phyloP scores from a whole-genome alignment of 2,888 invertebrate genomes.

The Scaptomyza tumidula region DNA sequence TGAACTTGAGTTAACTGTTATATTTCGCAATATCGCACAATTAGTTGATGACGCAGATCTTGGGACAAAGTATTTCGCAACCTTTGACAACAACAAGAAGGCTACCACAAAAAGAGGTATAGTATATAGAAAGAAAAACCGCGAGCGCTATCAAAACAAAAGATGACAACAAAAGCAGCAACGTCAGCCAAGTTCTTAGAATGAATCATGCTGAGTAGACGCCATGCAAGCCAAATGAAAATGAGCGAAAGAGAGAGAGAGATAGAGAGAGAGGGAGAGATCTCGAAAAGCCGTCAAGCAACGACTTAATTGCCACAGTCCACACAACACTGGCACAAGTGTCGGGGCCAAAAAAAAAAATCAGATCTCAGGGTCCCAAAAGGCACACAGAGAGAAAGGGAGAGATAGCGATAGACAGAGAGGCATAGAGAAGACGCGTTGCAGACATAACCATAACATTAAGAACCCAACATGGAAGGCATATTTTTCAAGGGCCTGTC shows the following conservation, averaged over 20 bases:
- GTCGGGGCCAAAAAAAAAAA: constrained; percentile 50
- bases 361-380: constrained; percentile 27
- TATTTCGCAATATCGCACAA: constrained; percentile 55
- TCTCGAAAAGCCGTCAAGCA: constrained; percentile 35
- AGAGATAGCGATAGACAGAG: constrained; percentile 14
- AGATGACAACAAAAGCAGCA: constrained; percentile 73
- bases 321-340: constrained; percentile 42
- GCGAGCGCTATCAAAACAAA: constrained; percentile 57
- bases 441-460: constrained; percentile 56
- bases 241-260: constrained; percentile 3
- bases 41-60: constrained; percentile 55
- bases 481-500: constrained; percentile 69
- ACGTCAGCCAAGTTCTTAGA: constrained; percentile 70
- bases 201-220: constrained; percentile 70
- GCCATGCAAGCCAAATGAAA: constrained; percentile 50
- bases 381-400: constrained; percentile 15
- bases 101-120: constrained; percentile 9
- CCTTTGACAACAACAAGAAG: constrained; percentile 12
- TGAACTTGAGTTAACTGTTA: constrained; percentile 41
- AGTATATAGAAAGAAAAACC: constrained; percentile 25
- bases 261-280: background rate
- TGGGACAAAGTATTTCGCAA: constrained; percentile 48
- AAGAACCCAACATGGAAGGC: constrained; percentile 60
- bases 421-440: constrained; percentile 18
- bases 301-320: constrained; percentile 59